Conservation (phyloP, 1,140 invertebrate genomes). For the Leptinotarsa defecta region DNA sequence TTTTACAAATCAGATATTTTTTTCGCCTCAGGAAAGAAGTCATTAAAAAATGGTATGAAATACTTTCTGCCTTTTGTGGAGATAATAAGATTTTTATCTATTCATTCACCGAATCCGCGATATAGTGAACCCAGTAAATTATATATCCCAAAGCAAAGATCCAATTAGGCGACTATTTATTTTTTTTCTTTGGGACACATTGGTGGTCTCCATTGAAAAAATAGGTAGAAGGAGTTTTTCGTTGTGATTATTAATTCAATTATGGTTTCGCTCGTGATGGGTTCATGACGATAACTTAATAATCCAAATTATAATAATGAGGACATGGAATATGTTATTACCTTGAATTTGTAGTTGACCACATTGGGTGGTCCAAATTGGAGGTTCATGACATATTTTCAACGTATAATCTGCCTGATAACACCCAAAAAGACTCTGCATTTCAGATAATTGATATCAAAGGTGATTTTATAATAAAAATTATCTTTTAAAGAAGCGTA, state of each 20-base stretch:
- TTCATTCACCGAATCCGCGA: background rate
- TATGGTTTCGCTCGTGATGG: background rate
- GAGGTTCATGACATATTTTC: no score
- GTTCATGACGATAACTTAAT: background rate
- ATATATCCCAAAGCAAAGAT: background rate
- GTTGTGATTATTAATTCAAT: slow-evolving; percentile 4
- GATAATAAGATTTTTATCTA: background rate
- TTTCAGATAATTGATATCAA: no score
- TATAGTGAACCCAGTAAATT: background rate
- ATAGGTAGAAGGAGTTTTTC: background rate
- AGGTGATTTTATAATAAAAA: no score
- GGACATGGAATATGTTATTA: background rate
- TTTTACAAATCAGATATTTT: no score
- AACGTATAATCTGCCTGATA: no score
- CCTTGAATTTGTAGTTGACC: background rate
- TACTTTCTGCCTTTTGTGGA: background rate
- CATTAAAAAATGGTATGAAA: no score
- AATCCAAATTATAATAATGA: background rate
- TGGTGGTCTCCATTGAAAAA: background rate
- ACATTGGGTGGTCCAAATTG: background rate
- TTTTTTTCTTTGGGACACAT: background rate
- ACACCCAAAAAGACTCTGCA: no score
- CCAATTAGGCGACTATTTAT: background rate
- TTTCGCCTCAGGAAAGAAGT: no score
- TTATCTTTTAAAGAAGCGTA: no score